Evolutionary conservation across 2,888 invertebrate genomes (phyloP), one percentile per base, ranked within the genome.

Genomic region (Phyllotreta cruciferae): DNA sequence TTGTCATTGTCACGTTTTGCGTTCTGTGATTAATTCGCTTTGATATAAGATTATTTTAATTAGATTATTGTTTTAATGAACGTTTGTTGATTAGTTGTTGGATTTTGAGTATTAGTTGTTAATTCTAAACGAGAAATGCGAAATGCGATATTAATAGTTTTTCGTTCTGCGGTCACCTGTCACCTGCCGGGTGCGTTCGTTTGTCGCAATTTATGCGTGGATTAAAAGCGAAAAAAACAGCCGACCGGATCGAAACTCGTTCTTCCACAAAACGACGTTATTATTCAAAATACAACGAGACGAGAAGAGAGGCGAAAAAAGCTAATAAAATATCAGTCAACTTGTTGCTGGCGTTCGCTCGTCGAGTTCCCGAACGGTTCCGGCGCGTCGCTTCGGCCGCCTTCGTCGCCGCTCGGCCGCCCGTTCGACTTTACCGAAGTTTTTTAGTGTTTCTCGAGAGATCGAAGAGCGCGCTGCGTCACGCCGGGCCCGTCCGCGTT

Each of bases 291-390:
- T 64, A 53, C 63, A 63, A 68, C 56, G 63, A 63, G 63, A 60
- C 55, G 62, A 56, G 63, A 63, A 65, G 62, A 62, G 63, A 66
- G 50, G 57, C 56, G 34, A 38, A 52, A 37, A 36, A 13, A 60
- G 66, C 64, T 63, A 64, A 62, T 69, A 69, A 69, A 67, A 67
- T 69, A 69, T 68, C 66, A 66, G 67, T 69, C 67, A 69, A 69
- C 69, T 69, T 69, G 69, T 69, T 69, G 69, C 69, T 69, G 64
- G 62, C 66, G 65, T 66, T 63, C 65, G 66, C 66, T 64, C 60
- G 65, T 63, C 65, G 66, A 62, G 55, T 64, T 61, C 54, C 4
- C 24, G 24, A 24, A 24, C 24, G 2, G 24, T 24, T 24, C 24
- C 24, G 24, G 24, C 24, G 24, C 24, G 24, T 24, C 24, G 41